Base-by-base conservation (phyloP, 2,797 vertebrate genomes). In the Xerus rutilus region DNA sequence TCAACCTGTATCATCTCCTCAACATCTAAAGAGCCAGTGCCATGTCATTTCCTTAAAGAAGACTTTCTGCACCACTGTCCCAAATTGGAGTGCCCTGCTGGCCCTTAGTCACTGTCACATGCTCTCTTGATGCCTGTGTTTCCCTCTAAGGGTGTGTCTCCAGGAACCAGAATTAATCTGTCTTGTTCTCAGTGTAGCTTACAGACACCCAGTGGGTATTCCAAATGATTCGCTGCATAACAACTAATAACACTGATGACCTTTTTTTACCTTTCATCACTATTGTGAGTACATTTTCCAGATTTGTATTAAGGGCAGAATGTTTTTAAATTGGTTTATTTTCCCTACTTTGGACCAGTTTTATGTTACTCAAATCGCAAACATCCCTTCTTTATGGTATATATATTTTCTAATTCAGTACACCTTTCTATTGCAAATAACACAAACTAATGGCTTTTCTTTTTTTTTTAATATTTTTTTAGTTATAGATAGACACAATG, bases 381-480 rank as follows among this genome's bases (percentile, higher is more conserved):
- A 47, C 35, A 45, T 28, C 4, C 23, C 35, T 82, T 82, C 62
- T 65, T 70, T 69, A 30, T 64, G 45, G 3, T 77, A 32, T 74
- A 25, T 67, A 15, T 76, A 5, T 59, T 57, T 65, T 54, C 65
- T 13, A 67, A 95, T 79, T 64, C 47, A 43, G 25, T 77, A 11
- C 3, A 47, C 59, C 67, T 92, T 94, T 74, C 35, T 52, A 82
- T 64, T 94, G 32, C 73, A 89, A 83, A 59, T 83, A 77, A 91
- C 82, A 69, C 21, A 69, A 72, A 65, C 67, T 13, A 35, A 7
- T 95, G 13, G 7, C 54, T 83, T 93, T 90, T 84, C 35, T n/a
- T n/a, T n/a, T n/a, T n/a, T n/a, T n/a, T n/a, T n/a, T n/a, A n/a
- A n/a, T n/a, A n/a, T n/a, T n/a, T n/a, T n/a, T n/a, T n/a, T n/a